These are phyloP conservation scores for Myripristis murdjan DNA, from an alignment of 2,797 vertebrate species.

Conservation along the genomic window DNA sequence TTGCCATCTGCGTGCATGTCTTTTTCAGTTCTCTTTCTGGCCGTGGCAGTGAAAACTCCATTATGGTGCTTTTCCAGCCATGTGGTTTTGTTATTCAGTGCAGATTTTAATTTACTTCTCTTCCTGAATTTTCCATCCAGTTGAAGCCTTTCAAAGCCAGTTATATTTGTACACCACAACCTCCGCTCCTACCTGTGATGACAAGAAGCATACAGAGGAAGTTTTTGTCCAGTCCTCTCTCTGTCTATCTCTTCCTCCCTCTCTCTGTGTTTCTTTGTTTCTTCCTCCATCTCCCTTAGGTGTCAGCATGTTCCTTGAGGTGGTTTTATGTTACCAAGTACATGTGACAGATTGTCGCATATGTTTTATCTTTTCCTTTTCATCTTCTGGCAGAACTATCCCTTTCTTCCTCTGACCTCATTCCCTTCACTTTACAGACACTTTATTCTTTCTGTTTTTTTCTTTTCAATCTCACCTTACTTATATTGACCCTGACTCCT, in stretches of 20 bases:
- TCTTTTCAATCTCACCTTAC: slow-evolving; percentile 13
- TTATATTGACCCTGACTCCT: slow-evolving; percentile 13
- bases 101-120: slow-evolving; percentile 37
- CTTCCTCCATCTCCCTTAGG: slow-evolving; percentile 2
- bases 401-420: slow-evolving; percentile 28
- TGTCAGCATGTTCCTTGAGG: slow-evolving; percentile 24
- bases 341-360: background rate
- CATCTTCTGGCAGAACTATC: background rate
- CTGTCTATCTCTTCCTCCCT: background rate
- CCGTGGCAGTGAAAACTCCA: slow-evolving; percentile 34
- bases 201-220: slow-evolving; percentile 20
- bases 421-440: background rate
- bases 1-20: slow-evolving; percentile 52
- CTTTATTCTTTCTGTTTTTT: background rate
- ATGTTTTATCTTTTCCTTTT: slow-evolving; percentile 19
- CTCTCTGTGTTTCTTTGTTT: background rate
- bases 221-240: slow-evolving; percentile 11
- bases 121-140: slow-evolving; percentile 34
- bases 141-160: slow-evolving; percentile 9
- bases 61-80: slow-evolving; percentile 19
- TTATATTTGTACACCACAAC: slow-evolving; percentile 22
- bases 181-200: slow-evolving; percentile 35
- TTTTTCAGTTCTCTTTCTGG: slow-evolving; percentile 50
- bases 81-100: slow-evolving; percentile 58
- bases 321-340: slow-evolving; percentile 11